These are phyloP conservation scores for Catostylus mosaicus DNA, from an alignment of 30 jellyfish, hydroid and myxozoan species.

Conservation along the genomic window DNA sequence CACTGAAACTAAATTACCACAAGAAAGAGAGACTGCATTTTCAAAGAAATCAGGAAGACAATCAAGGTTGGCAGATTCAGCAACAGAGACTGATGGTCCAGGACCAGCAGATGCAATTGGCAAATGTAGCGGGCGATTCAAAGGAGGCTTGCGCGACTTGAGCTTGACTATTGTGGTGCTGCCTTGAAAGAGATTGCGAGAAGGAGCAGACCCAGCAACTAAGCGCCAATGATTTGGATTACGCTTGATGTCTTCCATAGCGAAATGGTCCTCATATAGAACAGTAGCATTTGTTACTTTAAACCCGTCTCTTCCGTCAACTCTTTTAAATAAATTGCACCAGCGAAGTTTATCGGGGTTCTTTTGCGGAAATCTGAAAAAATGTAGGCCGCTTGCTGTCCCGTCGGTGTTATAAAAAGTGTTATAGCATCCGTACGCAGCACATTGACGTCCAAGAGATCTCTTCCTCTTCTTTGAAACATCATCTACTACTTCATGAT, in stretches of 20 bases:
- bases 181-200: conserved; percentile 5
- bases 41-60: background rate
- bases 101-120: background rate
- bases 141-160: conserved; percentile 36
- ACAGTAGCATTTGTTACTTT: no score
- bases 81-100: conserved; percentile 4
- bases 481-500: background rate
- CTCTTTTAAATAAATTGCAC: no score
- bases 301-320: no score
- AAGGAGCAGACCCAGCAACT: conserved; percentile 41
- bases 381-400: conserved; percentile 48
- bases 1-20: conserved; percentile 17
- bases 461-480: conserved; percentile 7
- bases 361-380: conserved; percentile 59
- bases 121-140: conserved; percentile 1
- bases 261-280: no score
- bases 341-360: conserved; percentile 56
- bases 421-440: conserved; percentile 57
- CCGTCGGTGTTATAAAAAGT: conserved; percentile 33
- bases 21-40: conserved; percentile 10
- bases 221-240: no score
- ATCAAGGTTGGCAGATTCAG: background rate
- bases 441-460: no score
- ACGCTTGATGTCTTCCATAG: no score
- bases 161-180: conserved; percentile 7